Percentiles rank a stretch among this genome's conserved stretches.
These are phyloP conservation scores for Gallinago stenura DNA, from an alignment of 2,797 vertebrate species.

Conservation along the genomic window DNA sequence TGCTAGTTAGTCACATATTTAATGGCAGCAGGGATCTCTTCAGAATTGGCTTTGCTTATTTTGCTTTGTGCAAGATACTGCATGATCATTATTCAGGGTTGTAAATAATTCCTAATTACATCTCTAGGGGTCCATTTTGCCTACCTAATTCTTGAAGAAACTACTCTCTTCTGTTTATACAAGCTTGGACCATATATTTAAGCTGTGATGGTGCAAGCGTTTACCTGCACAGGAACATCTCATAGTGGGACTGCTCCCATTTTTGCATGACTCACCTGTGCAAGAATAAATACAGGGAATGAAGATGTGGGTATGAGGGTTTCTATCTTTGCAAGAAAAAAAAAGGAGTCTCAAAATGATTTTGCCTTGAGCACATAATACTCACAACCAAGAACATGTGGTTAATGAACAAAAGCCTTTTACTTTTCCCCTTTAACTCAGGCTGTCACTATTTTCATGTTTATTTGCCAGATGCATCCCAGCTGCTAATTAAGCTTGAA, in stretches of 20 bases:
- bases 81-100: constrained; percentile 60
- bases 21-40: constrained; percentile 59
- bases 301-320: not conserved
- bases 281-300: not conserved
- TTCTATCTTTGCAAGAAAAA: not conserved
- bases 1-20: constrained; percentile 72
- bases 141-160: constrained; percentile 57
- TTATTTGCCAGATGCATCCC: constrained; percentile 76
- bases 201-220: not conserved
- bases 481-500: constrained; percentile 82
- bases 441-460: constrained; percentile 71
- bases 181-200: constrained; percentile 53
- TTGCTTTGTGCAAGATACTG: constrained; percentile 69
- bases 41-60: constrained; percentile 64
- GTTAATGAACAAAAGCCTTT: constrained; percentile 70
- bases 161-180: constrained; percentile 55
- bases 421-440: constrained; percentile 63
- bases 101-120: constrained; percentile 74
- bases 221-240: not conserved
- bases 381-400: constrained; percentile 59
- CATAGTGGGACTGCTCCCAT: not conserved
- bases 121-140: constrained; percentile 69
- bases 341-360: not conserved
- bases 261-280: not conserved
- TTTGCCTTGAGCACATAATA: constrained; percentile 42